phyloP scores from a whole-genome alignment of 1,140 invertebrate genomes.

The Drosophila asahinai region DNA sequence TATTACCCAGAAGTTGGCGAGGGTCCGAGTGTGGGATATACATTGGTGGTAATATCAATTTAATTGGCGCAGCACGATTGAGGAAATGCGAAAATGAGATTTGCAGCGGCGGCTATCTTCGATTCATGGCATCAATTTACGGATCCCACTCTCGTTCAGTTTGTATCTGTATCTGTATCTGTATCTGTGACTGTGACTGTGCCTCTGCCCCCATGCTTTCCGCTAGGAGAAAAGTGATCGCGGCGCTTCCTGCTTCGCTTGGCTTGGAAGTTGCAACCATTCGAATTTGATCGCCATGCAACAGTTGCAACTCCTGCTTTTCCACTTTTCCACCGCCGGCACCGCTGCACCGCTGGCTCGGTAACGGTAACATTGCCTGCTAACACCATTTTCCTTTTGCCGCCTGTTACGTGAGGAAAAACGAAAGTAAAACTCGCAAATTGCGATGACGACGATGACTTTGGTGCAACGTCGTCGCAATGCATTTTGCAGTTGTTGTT shows the following conservation, averaged over 20 bases:
- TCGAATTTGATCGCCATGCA: constrained; percentile 66
- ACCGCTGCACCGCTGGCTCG: not conserved
- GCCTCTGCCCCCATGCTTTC: constrained; percentile 11
- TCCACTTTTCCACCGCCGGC: not conserved
- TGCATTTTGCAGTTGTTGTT: constrained; percentile 23
- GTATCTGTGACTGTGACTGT: not conserved
- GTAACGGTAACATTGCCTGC: constrained; percentile 77
- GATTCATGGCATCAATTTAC: constrained; percentile 45
- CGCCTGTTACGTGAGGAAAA: constrained; percentile 75
- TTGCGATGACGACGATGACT: constrained; percentile 48
- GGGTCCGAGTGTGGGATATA: too few relatives aligned
- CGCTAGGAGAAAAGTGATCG: constrained; percentile 32
- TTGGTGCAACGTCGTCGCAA: constrained; percentile 68
- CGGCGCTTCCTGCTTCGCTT: constrained; percentile 69
- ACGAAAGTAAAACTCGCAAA: constrained; percentile 79
- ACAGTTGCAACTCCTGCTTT: constrained; percentile 31
- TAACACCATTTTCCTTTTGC: constrained; percentile 83
- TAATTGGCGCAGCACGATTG: constrained; percentile 32
- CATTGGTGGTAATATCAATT: not conserved
- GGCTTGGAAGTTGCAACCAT: constrained; percentile 36
- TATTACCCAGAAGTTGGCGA: not conserved
- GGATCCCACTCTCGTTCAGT: constrained; percentile 3
- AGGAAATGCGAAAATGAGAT: constrained; percentile 42
- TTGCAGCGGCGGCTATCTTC: constrained; percentile 25
- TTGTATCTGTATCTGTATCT: not conserved